These are phyloP conservation scores for Oplegnathus fasciatus DNA, from an alignment of 2,113 vertebrate species.

Conservation along the genomic window DNA sequence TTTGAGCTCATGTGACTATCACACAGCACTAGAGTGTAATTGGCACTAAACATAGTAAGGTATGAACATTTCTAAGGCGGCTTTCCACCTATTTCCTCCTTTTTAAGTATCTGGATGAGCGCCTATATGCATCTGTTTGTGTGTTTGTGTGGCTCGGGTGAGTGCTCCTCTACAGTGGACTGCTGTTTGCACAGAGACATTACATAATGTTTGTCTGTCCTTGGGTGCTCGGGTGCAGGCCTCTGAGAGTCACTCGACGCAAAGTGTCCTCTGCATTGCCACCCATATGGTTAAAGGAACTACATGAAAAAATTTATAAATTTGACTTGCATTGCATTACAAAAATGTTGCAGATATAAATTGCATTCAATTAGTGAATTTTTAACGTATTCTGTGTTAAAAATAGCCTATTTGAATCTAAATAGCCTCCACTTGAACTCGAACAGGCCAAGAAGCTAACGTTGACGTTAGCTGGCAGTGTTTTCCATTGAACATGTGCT, in stretches of 20 bases:
- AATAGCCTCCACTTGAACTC: no score
- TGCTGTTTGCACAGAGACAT: constrained; percentile 35
- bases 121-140: not conserved
- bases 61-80: not conserved
- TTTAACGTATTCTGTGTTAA: no score
- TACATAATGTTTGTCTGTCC: constrained; percentile 50
- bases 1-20: not conserved
- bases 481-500: no score
- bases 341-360: no score
- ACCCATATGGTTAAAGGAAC: no score
- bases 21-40: constrained; percentile 14
- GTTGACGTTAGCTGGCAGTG: no score
- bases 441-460: no score
- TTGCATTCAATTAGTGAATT: no score
- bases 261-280: constrained; percentile 2
- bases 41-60: constrained; percentile 12
- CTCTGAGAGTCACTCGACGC: constrained; percentile 10
- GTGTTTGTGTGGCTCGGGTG: no score
- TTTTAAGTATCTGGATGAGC: not conserved
- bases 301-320: no score
- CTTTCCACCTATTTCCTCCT: not conserved
- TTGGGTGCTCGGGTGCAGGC: constrained; percentile 14
- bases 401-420: no score
- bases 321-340: no score
- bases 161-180: constrained; percentile 10